phyloP scores from a whole-genome alignment of 2,797 vertebrate species.

The Coluber constrictor region DNA sequence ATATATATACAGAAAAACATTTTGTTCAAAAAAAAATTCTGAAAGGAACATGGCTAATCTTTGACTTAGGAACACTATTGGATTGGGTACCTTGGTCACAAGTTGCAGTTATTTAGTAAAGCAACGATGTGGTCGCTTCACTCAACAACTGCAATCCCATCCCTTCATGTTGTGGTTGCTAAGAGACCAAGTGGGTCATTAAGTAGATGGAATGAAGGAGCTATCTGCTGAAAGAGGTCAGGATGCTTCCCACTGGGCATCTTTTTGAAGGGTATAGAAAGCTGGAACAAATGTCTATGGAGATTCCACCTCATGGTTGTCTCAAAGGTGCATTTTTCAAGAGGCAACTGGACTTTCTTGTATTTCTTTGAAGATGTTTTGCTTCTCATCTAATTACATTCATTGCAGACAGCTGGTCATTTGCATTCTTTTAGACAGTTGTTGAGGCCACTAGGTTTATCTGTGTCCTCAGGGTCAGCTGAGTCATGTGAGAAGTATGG shows the following conservation, averaged over 20 bases:
- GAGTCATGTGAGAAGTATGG: no score
- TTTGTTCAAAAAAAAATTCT: neutral
- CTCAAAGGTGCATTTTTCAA: no score
- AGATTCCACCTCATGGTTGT: no score
- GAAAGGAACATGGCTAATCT: neutral
- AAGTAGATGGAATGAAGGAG: neutral
- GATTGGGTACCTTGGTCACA: neutral
- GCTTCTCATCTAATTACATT: no score
- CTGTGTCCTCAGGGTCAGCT: no score
- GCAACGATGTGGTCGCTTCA: neutral
- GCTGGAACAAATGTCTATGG: neutral
- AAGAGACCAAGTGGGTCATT: neutral
- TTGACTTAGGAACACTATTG: neutral
- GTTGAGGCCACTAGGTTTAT: no score
- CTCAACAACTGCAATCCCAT: neutral
- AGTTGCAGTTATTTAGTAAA: neutral
- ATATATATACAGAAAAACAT: neutral
- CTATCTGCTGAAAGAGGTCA: neutral
- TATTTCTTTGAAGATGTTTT: no score
- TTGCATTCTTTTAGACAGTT: no score
- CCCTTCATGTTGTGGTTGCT: neutral
- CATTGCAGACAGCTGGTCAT: no score
- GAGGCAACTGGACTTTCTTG: no score
- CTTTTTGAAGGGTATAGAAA: neutral
- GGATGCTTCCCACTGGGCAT: neutral